These are phyloP conservation scores for Crossaster papposus DNA, from an alignment of 53 echinoderm and acorn worm species.

Conservation along the genomic window DNA sequence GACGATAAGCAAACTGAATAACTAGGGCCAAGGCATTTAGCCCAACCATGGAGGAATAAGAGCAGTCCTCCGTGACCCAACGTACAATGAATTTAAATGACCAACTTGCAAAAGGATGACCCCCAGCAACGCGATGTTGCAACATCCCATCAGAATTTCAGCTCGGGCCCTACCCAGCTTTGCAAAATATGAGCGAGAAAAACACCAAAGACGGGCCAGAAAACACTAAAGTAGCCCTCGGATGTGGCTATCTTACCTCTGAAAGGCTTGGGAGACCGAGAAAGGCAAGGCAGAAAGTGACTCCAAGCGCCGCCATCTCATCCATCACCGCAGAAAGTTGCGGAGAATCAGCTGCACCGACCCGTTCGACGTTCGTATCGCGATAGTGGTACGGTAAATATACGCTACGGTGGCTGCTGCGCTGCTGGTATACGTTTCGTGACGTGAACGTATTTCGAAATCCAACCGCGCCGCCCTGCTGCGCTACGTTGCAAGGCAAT, in stretches of 20 bases:
- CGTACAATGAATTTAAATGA: conserved; percentile 46
- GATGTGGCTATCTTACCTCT: conserved; percentile 42
- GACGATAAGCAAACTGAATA: neutral
- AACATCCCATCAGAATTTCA: conserved; percentile 20
- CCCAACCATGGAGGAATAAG: too few relatives aligned
- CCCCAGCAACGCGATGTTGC: conserved; percentile 54
- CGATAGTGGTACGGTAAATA: neutral
- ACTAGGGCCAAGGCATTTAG: neutral
- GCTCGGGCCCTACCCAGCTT: neutral
- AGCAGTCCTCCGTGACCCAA: neutral
- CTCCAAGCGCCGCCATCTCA: conserved; percentile 51
- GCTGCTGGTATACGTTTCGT: neutral
- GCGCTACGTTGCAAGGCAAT: conserved; percentile 59
- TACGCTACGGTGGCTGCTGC: neutral
- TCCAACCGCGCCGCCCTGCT: conserved; percentile 47
- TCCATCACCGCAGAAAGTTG: neutral
- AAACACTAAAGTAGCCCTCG: neutral
- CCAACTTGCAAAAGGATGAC: conserved; percentile 16
- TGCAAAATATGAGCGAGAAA: neutral
- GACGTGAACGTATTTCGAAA: conserved; percentile 46
- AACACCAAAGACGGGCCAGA: neutral
- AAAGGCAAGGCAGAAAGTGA: conserved; percentile 50
- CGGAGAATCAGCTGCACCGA: conserved; percentile 1
- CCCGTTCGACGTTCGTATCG: neutral
- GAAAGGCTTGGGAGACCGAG: conserved; percentile 31